phyloP scores from a whole-genome alignment of 2,113 vertebrate species.

The Nycticorax nycticorax region DNA sequence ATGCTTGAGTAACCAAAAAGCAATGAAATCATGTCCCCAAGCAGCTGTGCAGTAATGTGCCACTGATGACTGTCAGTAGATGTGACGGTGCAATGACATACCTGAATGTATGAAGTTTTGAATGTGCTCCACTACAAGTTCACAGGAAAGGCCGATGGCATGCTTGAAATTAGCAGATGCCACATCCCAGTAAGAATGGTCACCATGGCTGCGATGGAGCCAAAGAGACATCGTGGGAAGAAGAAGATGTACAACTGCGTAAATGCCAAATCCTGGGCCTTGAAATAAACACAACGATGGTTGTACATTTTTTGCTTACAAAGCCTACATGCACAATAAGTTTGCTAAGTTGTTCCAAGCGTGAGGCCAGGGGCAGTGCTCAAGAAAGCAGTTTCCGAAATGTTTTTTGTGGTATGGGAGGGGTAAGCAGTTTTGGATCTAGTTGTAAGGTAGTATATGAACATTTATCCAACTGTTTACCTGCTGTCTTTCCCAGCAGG shows the following conservation, averaged over 20 bases:
- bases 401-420: not conserved
- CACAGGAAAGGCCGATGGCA: constrained; percentile 93
- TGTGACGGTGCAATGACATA: constrained; percentile 7
- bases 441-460: not conserved
- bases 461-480: not conserved
- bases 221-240: constrained; percentile 96
- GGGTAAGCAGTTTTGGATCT: not conserved
- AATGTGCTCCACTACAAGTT: constrained; percentile 95
- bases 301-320: not conserved
- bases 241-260: constrained; percentile 93
- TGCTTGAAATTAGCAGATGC: constrained; percentile 97
- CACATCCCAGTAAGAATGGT: constrained; percentile 94
- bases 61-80: not conserved
- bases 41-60: not conserved
- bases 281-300: constrained; percentile 42
- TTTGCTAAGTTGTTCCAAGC: not conserved
- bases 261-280: constrained; percentile 98
- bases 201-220: constrained; percentile 92
- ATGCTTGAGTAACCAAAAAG: not conserved
- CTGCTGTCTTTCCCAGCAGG: not conserved
- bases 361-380: not conserved
- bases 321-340: not conserved
- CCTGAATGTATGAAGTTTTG: constrained; percentile 93
- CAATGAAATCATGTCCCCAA: not conserved
- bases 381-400: not conserved